Evolutionary conservation across 2,797 vertebrate genomes (phyloP).

Genomic region (Passerculus sandwichensis): DNA sequence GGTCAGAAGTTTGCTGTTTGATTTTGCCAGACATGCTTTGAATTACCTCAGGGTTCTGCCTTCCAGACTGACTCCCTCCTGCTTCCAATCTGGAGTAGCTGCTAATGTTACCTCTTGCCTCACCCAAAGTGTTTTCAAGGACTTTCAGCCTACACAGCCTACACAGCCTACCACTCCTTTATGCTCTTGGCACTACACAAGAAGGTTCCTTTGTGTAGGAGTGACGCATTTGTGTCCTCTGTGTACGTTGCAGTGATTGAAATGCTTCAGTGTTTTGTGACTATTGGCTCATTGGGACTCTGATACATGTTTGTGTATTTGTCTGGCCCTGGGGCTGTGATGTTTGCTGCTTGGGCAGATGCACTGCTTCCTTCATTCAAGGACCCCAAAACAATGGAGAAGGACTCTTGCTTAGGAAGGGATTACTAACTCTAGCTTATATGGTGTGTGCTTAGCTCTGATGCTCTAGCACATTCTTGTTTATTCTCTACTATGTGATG

Average conservation of each 20-base stretch:
- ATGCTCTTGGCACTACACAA: background rate
- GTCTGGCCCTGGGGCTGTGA: background rate
- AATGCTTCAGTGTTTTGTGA: background rate
- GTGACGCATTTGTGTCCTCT: background rate
- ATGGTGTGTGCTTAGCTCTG: conserved; percentile 19
- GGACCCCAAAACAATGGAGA: background rate
- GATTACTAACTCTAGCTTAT: conserved; percentile 37
- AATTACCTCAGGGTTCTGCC: background rate
- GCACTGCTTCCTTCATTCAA: background rate
- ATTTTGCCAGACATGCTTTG: background rate
- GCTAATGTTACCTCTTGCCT: background rate
- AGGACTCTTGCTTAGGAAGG: background rate
- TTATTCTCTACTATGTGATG: conserved; percentile 13
- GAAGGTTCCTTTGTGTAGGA: background rate
- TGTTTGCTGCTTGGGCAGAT: conserved; percentile 45
- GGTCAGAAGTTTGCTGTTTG: background rate
- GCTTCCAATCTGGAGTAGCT: background rate
- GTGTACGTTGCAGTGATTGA: background rate
- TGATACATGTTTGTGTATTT: background rate
- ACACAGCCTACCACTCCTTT: background rate
- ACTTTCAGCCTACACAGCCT: background rate
- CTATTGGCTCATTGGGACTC: background rate
- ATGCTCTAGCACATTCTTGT: conserved; percentile 1
- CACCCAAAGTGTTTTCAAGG: background rate
- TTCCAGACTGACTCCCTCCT: background rate